Conservation (phyloP, 1,140 invertebrate genomes). For the Trissolcus basalis region DNA sequence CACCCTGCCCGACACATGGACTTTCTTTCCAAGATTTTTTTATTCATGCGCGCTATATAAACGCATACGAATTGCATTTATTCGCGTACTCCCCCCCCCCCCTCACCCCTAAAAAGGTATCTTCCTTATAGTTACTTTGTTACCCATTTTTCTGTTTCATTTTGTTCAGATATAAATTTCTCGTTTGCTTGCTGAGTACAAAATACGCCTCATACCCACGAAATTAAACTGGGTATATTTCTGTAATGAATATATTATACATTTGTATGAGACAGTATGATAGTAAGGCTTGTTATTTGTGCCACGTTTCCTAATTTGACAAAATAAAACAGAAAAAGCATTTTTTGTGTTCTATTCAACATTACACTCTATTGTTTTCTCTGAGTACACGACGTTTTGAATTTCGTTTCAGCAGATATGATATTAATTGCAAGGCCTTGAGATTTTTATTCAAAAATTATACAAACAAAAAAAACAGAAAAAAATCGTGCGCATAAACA, state of each 20-base stretch:
- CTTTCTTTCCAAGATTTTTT: constrained; percentile 31
- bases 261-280: constrained; percentile 23
- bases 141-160: neutral
- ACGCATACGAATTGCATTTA: constrained; percentile 22
- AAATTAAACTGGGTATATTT: constrained; percentile 14
- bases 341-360: neutral
- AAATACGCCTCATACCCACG: constrained; percentile 15
- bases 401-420: too few species aligned
- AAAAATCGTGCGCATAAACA: constrained; percentile 28
- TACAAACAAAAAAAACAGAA: constrained; percentile 1
- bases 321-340: constrained; percentile 25
- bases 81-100: constrained; percentile 3
- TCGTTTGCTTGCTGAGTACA: constrained; percentile 25
- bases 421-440: too few species aligned
- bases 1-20: constrained; percentile 17
- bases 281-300: constrained; percentile 54
- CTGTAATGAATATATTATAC: constrained; percentile 18
- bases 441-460: neutral
- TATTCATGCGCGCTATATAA: constrained; percentile 14
- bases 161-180: constrained; percentile 3
- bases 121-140: neutral
- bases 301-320: constrained; percentile 45
- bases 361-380: neutral
- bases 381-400: constrained; percentile 12
- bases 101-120: neutral